Percentiles rank a stretch among this genome's conserved stretches.
Conservation (phyloP, 2,113 vertebrate genomes). For the Leuciscus idus region DNA sequence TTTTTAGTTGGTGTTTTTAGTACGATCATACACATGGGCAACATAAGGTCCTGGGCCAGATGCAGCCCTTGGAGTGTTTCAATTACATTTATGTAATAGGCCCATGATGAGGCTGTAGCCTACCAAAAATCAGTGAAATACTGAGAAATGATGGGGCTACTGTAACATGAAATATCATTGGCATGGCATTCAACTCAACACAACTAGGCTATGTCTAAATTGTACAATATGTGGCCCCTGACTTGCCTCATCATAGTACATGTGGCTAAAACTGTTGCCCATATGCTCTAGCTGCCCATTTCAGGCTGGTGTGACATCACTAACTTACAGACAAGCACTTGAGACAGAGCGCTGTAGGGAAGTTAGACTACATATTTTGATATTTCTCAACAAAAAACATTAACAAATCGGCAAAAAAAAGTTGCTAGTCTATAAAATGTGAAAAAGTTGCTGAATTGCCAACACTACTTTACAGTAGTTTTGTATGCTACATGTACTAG, state of each 20-base stretch:
- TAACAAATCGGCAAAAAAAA: not conserved
- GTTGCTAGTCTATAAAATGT: not conserved
- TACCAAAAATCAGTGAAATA: not conserved
- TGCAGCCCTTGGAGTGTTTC: not conserved
- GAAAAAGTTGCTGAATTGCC: not conserved
- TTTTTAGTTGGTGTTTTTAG: slow-evolving; percentile 15
- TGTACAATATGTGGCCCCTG: not conserved
- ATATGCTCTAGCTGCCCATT: not conserved
- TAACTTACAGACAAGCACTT: not conserved
- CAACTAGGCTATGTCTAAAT: not conserved
- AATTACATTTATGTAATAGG: not conserved
- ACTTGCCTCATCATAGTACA: not conserved
- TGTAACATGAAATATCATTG: not conserved
- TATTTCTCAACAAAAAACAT: not conserved
- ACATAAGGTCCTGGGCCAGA: not conserved
- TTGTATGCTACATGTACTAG: too few species aligned
- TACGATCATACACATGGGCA: not conserved
- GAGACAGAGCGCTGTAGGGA: not conserved
- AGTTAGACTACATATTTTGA: not conserved
- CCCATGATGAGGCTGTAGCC: slow-evolving; percentile 2
- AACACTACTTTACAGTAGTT: too few species aligned
- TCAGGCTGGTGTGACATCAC: not conserved
- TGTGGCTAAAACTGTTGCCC: not conserved
- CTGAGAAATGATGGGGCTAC: not conserved
- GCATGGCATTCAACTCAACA: not conserved